Evolutionary conservation across 2,888 invertebrate species (phyloP).

Genomic region (Thecocarcelia acutangulata): DNA sequence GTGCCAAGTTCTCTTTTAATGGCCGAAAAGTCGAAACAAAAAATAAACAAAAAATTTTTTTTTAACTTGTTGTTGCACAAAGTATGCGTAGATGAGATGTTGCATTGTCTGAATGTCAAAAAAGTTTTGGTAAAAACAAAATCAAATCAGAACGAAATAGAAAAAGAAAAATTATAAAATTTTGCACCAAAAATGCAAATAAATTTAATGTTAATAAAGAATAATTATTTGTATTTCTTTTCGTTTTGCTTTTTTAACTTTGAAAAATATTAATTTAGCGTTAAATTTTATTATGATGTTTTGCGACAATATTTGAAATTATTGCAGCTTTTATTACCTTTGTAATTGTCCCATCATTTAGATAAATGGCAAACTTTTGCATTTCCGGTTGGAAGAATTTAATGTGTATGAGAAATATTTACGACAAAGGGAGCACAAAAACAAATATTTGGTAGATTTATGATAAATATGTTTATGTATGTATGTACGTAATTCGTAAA

Average conservation of each 20-base stretch:
- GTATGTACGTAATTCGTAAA: too few species aligned
- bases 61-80: slow-evolving; percentile 34
- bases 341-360: slow-evolving; percentile 24
- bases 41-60: too few species aligned
- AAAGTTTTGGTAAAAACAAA: slow-evolving; percentile 47
- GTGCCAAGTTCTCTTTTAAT: slow-evolving; percentile 66
- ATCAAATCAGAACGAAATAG: not conserved
- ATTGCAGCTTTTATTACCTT: slow-evolving; percentile 38
- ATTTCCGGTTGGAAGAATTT: slow-evolving; percentile 59
- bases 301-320: slow-evolving; percentile 36
- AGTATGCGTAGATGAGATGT: slow-evolving; percentile 63
- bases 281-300: slow-evolving; percentile 60
- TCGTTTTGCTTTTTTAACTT: slow-evolving; percentile 49
- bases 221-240: slow-evolving; percentile 7
- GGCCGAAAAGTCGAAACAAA: slow-evolving; percentile 25
- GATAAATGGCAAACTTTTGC: slow-evolving; percentile 48
- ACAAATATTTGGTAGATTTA: not conserved
- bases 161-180: slow-evolving; percentile 37
- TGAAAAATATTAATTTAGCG: slow-evolving; percentile 66
- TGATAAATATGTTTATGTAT: too few species aligned
- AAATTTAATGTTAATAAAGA: slow-evolving; percentile 21
- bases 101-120: slow-evolving; percentile 64
- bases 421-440: not conserved
- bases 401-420: not conserved
- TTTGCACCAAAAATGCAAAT: slow-evolving; percentile 3